These are phyloP conservation scores for Spea multiplicata DNA, from an alignment of 2,113 vertebrate species.

Conservation along the genomic window DNA sequence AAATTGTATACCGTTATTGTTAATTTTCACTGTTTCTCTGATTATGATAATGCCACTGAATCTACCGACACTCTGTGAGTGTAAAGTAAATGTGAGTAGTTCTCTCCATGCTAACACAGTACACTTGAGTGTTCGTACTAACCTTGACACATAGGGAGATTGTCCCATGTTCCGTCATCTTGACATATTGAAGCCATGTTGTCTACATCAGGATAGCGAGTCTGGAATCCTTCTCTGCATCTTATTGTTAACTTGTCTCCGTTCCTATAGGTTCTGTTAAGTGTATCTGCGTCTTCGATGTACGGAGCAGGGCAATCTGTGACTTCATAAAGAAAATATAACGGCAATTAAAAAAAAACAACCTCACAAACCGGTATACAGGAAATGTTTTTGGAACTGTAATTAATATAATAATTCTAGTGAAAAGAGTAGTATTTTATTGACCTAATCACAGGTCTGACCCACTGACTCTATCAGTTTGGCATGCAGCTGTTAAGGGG, in stretches of 20 bases:
- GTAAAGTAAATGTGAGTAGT: no score
- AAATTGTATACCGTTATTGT: no score
- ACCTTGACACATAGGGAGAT: conserved; percentile 83
- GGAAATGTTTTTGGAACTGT: no score
- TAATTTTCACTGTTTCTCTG: no score
- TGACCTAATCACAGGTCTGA: no score
- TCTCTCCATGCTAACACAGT: background rate
- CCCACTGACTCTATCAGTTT: no score
- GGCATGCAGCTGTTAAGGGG: no score
- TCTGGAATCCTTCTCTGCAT: conserved; percentile 80
- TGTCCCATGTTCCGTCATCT: conserved; percentile 77
- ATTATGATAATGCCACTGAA: no score
- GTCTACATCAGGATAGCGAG: conserved; percentile 78
- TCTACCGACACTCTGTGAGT: no score
- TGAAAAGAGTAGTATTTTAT: no score
- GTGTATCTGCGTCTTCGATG: conserved; percentile 78
- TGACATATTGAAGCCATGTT: conserved; percentile 73
- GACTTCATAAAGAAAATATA: conserved; percentile 51
- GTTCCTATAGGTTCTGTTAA: conserved; percentile 77
- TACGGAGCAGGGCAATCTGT: conserved; percentile 76
- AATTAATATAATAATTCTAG: no score
- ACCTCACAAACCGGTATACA: no score
- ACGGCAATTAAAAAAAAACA: background rate
- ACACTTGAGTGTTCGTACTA: conserved; percentile 38
- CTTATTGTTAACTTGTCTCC: conserved; percentile 74